Base-by-base conservation (phyloP, 2,888 invertebrate species). In the Cryptocheilus praepositus region DNA sequence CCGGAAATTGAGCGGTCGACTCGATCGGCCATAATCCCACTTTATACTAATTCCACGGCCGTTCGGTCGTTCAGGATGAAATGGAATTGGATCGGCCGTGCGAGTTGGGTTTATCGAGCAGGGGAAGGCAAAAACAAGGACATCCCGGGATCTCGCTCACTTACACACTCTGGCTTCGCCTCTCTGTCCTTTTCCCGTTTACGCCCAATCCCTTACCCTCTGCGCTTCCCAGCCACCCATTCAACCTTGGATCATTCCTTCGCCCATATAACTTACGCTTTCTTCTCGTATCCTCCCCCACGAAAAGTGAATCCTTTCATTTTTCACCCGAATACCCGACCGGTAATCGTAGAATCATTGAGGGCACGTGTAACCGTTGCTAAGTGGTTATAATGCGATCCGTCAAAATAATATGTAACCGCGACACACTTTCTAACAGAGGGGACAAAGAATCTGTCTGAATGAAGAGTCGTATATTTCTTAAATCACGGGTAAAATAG, bases 1-100 rank as follows among this genome's bases (percentile, higher is more conserved):
- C 64, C 45, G 65, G 70, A 74, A 78, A 74, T 80, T 68, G 71
- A 73, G 53, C 58, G 62, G 49, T 49, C 52, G 61, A 65, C 53
- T 36, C 64, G 52, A 64, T 67, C 64, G 53, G 43, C 53, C 53
- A 53, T 71, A 61, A 73, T 70, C 60, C 68, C 67, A 53, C 71
- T 68, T 78, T 67, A 72, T 70, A 73, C 70, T 70, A 77, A 77
- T 77, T 72, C 67, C 64, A 52, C 51, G 28, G 61, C 51, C 61
- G 69, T 55, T 62, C 58, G 46, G 52, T 44, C 56, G 61, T 60
- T 55, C 7, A 49, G 21, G 53, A 54, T 45, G 53, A 65, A 77
- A 77, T 70, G 71, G 67, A 72, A 74, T 74, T 71, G 66, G 65
- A 64, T 53, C 60, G 60, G 11, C 43, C 19, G 51, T 13, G 61